Evolutionary conservation across 2,797 vertebrate species (phyloP).

Genomic region (Thalassophryne amazonica): DNA sequence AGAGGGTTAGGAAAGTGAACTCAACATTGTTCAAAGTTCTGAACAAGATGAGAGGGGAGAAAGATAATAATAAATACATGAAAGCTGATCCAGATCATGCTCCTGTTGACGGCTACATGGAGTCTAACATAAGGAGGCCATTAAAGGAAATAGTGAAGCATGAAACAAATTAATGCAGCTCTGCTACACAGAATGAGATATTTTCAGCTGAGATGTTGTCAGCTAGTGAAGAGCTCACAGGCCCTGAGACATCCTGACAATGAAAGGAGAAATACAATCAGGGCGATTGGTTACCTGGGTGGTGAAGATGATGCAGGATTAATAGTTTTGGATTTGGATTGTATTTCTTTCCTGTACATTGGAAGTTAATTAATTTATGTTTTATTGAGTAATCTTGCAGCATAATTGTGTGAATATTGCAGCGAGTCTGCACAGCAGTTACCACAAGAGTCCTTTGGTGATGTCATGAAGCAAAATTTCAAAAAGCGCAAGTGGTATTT

Average conservation of each 20-base stretch:
- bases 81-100: conserved; percentile 20
- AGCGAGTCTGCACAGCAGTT: background rate
- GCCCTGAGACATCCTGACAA: too few species aligned
- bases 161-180: conserved; percentile 48
- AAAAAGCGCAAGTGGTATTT: background rate
- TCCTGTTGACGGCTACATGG: conserved; percentile 35
- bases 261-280: too few species aligned
- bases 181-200: conserved; percentile 8
- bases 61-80: background rate
- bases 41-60: background rate
- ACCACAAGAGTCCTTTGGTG: background rate
- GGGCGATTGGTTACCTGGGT: too few species aligned
- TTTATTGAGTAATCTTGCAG: too few species aligned
- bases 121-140: conserved; percentile 41
- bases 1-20: background rate
- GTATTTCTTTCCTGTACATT: too few species aligned
- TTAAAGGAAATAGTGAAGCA: conserved; percentile 56
- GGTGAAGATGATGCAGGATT: too few species aligned
- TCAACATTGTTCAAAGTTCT: conserved; percentile 11
- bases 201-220: conserved; percentile 34
- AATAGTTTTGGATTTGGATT: too few species aligned
- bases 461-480: background rate
- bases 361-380: too few species aligned
- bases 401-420: too few species aligned
- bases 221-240: conserved; percentile 12